These are phyloP conservation scores for Channa maculata DNA, from an alignment of 2,113 vertebrate genomes.

Conservation along the genomic window DNA sequence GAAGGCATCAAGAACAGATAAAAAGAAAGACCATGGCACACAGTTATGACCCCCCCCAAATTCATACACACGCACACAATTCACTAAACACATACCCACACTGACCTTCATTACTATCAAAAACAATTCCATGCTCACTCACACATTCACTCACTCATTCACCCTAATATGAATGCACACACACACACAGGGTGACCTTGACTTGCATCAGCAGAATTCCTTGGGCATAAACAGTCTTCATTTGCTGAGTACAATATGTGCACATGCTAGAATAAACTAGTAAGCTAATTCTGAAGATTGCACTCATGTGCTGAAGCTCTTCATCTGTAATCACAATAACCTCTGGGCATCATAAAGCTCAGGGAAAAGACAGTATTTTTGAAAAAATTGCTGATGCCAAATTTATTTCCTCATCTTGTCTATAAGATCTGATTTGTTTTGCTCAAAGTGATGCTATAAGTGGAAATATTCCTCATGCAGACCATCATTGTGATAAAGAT, in stretches of 20 bases:
- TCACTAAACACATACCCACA: background rate
- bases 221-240: slow-evolving; percentile 41
- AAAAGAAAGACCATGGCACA: slow-evolving; percentile 29
- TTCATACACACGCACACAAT: slow-evolving; percentile 14
- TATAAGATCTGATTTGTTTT: slow-evolving; percentile 45
- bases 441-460: slow-evolving; percentile 17
- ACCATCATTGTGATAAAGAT: slow-evolving; percentile 40
- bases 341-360: slow-evolving; percentile 43
- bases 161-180: slow-evolving; percentile 3
- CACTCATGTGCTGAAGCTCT: slow-evolving; percentile 19
- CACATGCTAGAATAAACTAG: slow-evolving; percentile 32
- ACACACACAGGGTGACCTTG: slow-evolving; percentile 52
- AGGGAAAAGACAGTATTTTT: slow-evolving; percentile 38
- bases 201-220: slow-evolving; percentile 34
- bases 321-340: slow-evolving; percentile 46
- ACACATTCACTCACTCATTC: slow-evolving; percentile 23
- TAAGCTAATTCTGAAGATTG: slow-evolving; percentile 46
- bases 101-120: slow-evolving; percentile 59
- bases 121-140: slow-evolving; percentile 43
- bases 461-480: slow-evolving; percentile 38
- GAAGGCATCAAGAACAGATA: slow-evolving; percentile 41
- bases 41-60: slow-evolving; percentile 9
- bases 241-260: slow-evolving; percentile 41
- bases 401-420: slow-evolving; percentile 57
- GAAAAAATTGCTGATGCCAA: slow-evolving; percentile 50